These are phyloP conservation scores for Notoglanidium macrostoma DNA, from an alignment of 2,797 vertebrate genomes.

Conservation along the genomic window DNA sequence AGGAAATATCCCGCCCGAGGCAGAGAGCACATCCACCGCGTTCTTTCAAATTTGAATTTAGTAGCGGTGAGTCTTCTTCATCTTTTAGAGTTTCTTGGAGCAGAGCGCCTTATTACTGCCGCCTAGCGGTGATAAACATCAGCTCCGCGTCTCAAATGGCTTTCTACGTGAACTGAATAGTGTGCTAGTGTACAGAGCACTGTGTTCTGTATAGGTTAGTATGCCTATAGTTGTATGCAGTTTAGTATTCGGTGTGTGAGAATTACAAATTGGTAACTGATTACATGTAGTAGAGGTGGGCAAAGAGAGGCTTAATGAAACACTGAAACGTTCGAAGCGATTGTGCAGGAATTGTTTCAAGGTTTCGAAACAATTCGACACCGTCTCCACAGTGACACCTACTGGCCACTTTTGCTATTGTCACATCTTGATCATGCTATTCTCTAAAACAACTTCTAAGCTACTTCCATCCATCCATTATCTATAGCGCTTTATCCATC, in stretches of 20 bases:
- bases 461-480: no score
- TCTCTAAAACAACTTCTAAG: no score
- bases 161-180: neutral
- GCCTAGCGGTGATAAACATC: neutral
- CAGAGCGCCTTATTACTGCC: constrained; percentile 17
- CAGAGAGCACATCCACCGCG: neutral
- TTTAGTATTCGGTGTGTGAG: neutral
- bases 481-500: no score
- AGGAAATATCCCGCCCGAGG: neutral
- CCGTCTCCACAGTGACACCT: no score
- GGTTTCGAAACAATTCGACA: no score
- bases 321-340: no score
- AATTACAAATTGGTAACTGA: neutral
- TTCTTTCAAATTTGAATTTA: constrained; percentile 55
- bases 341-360: no score
- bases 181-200: neutral
- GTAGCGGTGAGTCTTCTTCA: constrained; percentile 15
- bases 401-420: no score
- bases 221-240: neutral
- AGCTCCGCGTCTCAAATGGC: neutral
- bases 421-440: no score
- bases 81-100: neutral
- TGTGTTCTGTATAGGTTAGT: neutral
- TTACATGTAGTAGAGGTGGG: neutral
- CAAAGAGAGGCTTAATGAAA: no score